Evolutionary conservation across 2,797 vertebrate species (phyloP), one percentile per base, ranked within the genome.

Genomic region (Holocentrus rufus): DNA sequence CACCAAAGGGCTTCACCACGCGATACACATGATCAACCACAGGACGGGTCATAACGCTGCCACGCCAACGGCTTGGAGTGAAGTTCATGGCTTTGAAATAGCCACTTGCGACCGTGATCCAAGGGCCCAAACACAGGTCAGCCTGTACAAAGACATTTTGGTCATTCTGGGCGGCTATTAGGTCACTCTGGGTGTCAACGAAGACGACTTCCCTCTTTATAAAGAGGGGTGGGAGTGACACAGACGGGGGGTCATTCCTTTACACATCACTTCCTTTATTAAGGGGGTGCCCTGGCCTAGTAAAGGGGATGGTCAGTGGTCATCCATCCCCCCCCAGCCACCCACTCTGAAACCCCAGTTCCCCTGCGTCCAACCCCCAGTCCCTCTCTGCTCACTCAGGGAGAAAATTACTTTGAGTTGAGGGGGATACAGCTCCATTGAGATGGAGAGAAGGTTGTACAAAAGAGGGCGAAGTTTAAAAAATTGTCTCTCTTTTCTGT

Each of bases 391-490:
- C 85, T 90, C 86, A 85, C 72, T 90, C 88, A 89, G 59, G 88
- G 82, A 82, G 89, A 89, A 92, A 92, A 92, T 91, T 78, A 90
- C 83, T 89, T 86, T 73, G 81, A 89, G 87, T 65, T 5, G 1
- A 61, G 84, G 25, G 77, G 81, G 80, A 78, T 83, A 85, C 72
- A 74, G 72, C 81, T 84, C 88, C 87, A 91, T 92, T 92, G 87
- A 92, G 71, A 87, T 83, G 86, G 83, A 87, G 87, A 91, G 79
- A 86, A 64, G 84, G 23, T 65, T 14, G 27, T 71, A 92, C 84
- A 92, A 91, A 88, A 75, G 87, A 85, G 85, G 64, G 62, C 88
- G 82, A 92, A 90, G 88, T 91, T 89, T 89, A 85, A 89, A 88
- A 91, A 92, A 91, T 89, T 62, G 82, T 85, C 81, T 84, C 81